Evolutionary conservation across 2,113 vertebrate genomes (phyloP), one percentile per base, ranked within the genome.

Genomic region (Dicerorhinus sumatrensis): DNA sequence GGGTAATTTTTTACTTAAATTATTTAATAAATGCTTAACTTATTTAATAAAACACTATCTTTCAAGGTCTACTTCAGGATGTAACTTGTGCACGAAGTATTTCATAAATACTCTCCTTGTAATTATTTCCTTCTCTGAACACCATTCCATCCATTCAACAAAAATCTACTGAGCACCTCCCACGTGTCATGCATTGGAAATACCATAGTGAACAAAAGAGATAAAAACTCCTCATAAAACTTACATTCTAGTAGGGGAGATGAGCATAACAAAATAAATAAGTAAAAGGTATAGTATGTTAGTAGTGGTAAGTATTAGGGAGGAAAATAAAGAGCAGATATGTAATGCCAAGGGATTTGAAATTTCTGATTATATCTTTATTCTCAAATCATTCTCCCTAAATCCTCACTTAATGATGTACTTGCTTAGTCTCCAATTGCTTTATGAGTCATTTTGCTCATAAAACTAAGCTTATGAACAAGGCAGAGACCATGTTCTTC

Each of bases 391-490:
- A 79, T 36, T 86, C 86, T 67, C 54, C 23, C 2, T 94, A 46
- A 86, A 11, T 76, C 33, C 65, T 75, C 67, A 63, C 48, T 79
- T 92, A 73, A 69, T 80, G 39, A 5, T 94, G 7, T 75, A 70
- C n/a, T 96, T 77, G 81, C 51, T 91, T 65, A 87, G 82, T 81
- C n/a, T 92, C 36, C 76, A 87, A 92, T 46, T 85, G 23, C 39
- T 79, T 60, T 79, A 33, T 48, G 31, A 17, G 65, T 56, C 63
- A 63, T 56, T 96, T 56, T 92, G 81, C 21, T 58, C 39, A 85
- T 23, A 97, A 21, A 84, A 69, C 23, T 94, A 80, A 85, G n/a
- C 48, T 95, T 89, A 80, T 76, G 48, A 94, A 56, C 63, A 95
- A 25, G 54, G 29, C 20, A 67, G 42, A 17, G 12, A 91, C 29